phyloP scores from a whole-genome alignment of 2,797 vertebrate species.

The Bradypodion pumilum region DNA sequence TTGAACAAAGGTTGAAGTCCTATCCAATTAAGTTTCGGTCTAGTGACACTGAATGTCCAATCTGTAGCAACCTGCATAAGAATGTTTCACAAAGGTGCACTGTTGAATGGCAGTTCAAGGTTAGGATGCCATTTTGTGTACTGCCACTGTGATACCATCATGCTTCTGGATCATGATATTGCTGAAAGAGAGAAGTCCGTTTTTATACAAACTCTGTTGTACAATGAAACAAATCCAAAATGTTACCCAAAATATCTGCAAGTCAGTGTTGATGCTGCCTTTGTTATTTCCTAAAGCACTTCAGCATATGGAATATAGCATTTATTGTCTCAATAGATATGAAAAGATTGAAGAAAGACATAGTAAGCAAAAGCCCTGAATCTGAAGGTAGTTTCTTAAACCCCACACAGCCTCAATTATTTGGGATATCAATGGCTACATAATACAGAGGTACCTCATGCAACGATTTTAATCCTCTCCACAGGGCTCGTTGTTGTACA shows the following conservation, averaged over 20 bases:
- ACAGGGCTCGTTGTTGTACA: too few relatives aligned
- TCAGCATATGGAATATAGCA: not conserved
- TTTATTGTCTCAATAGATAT: not conserved
- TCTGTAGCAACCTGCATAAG: not conserved
- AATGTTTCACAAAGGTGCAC: conserved; percentile 1
- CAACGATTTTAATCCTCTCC: too few relatives aligned
- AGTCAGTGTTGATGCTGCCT: not conserved
- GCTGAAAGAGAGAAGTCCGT: conserved; percentile 69
- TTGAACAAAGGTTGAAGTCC: not conserved
- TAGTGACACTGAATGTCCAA: not conserved
- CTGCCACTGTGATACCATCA: conserved; percentile 68
- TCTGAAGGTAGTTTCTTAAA: not conserved
- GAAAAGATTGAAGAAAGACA: not conserved
- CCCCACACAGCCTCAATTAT: not conserved
- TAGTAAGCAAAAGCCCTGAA: not conserved
- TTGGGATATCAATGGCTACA: not conserved
- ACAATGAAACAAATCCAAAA: not conserved
- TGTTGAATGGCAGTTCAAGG: not conserved
- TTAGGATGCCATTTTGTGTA: conserved; percentile 21
- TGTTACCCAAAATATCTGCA: not conserved
- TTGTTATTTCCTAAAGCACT: not conserved
- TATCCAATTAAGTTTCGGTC: conserved; percentile 4
- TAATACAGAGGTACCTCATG: too few relatives aligned
- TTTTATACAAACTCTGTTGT: not conserved
- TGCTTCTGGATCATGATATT: conserved; percentile 94